These are phyloP conservation scores for Ifrita kowaldi DNA, from an alignment of 2,113 vertebrate species.

Conservation along the genomic window DNA sequence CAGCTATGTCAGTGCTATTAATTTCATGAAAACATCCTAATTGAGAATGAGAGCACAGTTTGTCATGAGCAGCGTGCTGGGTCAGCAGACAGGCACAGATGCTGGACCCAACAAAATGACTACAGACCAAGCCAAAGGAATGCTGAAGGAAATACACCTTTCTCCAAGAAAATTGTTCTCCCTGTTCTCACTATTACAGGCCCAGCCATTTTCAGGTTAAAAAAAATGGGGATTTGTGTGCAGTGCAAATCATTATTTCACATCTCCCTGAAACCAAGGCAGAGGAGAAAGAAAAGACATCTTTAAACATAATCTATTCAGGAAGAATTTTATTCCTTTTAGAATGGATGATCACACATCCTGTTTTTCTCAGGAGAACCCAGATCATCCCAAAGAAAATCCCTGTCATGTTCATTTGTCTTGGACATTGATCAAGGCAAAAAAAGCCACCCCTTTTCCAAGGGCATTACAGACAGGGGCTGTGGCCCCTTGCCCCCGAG, in stretches of 20 bases:
- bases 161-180: neutral
- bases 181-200: neutral
- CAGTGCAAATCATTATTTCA: neutral
- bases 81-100: neutral
- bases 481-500: neutral
- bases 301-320: neutral
- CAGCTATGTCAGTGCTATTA: neutral
- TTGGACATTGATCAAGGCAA: neutral
- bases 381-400: neutral
- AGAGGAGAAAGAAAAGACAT: neutral
- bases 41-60: neutral
- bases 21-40: neutral
- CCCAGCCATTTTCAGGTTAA: neutral
- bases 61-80: neutral
- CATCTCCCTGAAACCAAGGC: neutral
- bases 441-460: neutral
- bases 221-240: neutral
- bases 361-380: neutral
- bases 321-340: neutral
- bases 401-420: neutral
- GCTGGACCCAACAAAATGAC: neutral
- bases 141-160: neutral
- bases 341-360: neutral
- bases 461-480: neutral
- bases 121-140: neutral